Evolutionary conservation across 2,888 invertebrate genomes (phyloP).

Genomic region (Pachycephus smyrnensis): DNA sequence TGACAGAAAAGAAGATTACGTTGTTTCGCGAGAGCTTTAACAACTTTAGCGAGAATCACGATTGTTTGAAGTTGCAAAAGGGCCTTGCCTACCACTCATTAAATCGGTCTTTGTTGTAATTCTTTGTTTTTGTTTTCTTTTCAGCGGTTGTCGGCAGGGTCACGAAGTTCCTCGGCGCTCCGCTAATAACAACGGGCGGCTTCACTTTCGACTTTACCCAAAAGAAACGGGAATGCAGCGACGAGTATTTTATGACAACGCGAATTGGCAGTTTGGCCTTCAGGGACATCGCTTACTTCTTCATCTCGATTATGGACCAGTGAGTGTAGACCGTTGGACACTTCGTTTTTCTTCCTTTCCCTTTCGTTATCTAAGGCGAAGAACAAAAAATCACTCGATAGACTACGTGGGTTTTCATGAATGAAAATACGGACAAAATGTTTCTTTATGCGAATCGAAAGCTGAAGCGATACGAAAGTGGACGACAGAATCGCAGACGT

Average conservation of each 20-base stretch:
- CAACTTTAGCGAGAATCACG: neutral
- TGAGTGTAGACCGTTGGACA: conserved; percentile 61
- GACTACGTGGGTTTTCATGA: too few relatives aligned
- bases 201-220: conserved; percentile 83
- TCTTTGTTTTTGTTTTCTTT: conserved; percentile 43
- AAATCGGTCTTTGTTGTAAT: neutral
- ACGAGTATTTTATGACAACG: conserved; percentile 85
- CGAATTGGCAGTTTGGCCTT: conserved; percentile 81
- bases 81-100: neutral
- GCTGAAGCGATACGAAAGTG: too few relatives aligned
- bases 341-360: neutral
- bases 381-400: too few relatives aligned
- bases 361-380: neutral
- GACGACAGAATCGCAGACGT: too few relatives aligned
- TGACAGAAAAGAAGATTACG: neutral
- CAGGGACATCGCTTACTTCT: conserved; percentile 78
- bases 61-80: neutral
- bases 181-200: conserved; percentile 84
- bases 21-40: neutral
- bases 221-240: conserved; percentile 75
- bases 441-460: too few relatives aligned
- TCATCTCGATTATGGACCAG: conserved; percentile 78
- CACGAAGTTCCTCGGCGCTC: conserved; percentile 81
- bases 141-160: conserved; percentile 85
- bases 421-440: too few relatives aligned